A percentile compares a stretch with the other conserved stretches of the same genome.
Conservation (phyloP, 2,888 invertebrate genomes). For the Epiblema foenella region DNA sequence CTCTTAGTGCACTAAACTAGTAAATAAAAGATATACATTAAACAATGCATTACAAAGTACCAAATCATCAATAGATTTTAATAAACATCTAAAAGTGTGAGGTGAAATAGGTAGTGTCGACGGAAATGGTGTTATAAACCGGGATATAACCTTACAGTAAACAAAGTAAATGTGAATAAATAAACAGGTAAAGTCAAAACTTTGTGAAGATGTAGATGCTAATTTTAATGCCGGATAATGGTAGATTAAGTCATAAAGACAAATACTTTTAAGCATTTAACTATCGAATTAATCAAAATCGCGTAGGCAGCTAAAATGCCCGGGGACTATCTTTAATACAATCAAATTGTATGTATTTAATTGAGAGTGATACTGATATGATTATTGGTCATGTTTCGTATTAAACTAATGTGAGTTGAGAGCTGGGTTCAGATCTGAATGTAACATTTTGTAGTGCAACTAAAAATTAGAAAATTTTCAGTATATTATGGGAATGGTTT, state of each 20-base stretch:
- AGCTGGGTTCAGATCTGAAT: slow-evolving; percentile 28
- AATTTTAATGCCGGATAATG: slow-evolving; percentile 2
- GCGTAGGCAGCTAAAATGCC: background rate
- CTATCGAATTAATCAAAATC: background rate
- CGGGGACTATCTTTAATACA: too few relatives aligned
- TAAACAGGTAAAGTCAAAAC: slow-evolving; percentile 20
- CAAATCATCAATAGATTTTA: slow-evolving; percentile 31
- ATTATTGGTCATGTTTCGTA: too few relatives aligned
- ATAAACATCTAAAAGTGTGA: background rate
- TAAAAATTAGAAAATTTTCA: background rate
- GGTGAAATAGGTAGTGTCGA: background rate
- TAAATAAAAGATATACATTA: slow-evolving; percentile 28
- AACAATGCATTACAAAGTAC: slow-evolving; percentile 31
- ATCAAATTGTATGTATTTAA: too few relatives aligned
- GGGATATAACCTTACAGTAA: background rate
- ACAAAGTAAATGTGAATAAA: slow-evolving; percentile 10
- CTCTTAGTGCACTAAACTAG: background rate
- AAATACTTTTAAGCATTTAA: background rate
- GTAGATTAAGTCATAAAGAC: background rate
- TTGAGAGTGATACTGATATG: too few relatives aligned
- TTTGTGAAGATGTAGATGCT: slow-evolving; percentile 19
- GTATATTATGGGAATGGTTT: background rate
- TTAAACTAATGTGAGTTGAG: too few relatives aligned
- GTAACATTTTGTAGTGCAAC: background rate
- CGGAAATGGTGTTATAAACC: background rate